Percentiles rank a stretch among this genome's conserved stretches.
Evolutionary conservation across 2,888 invertebrate genomes (phyloP).

Genomic region (Acronicta alni): DNA sequence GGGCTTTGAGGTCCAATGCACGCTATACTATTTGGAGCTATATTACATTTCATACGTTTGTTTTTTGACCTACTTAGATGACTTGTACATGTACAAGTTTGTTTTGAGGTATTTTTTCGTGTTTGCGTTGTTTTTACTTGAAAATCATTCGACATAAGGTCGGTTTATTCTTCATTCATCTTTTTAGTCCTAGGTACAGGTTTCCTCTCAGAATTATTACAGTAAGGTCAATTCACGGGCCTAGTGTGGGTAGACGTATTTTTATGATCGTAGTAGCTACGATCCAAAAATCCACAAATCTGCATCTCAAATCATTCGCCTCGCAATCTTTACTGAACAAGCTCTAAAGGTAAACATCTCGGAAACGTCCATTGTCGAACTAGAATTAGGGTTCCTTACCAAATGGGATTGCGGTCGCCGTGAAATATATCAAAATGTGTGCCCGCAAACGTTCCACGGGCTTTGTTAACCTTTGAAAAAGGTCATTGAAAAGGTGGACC

Average conservation of each 20-base stretch:
- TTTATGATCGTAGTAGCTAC: background rate
- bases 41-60: too few species aligned
- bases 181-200: too few species aligned
- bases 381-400: conserved; percentile 60
- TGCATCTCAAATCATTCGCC: conserved; percentile 12
- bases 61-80: too few species aligned
- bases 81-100: too few species aligned
- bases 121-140: too few species aligned
- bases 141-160: too few species aligned
- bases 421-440: conserved; percentile 62
- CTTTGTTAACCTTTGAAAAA: conserved; percentile 54
- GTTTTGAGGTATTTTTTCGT: too few species aligned
- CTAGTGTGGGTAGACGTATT: too few species aligned
- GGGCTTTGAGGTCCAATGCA: conserved; percentile 6
- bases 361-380: conserved; percentile 60
- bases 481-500: conserved; percentile 52
- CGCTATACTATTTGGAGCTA: conserved; percentile 28
- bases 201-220: too few species aligned
- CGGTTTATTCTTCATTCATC: too few species aligned
- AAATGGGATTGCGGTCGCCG: conserved; percentile 65
- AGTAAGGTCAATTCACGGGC: too few species aligned
- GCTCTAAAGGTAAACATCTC: conserved; percentile 58
- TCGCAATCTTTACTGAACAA: conserved; percentile 18
- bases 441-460: conserved; percentile 32
- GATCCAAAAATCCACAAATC: background rate